A percentile compares a stretch with the other conserved stretches of the same genome.
These are phyloP conservation scores for Lordiphosa stackelbergi DNA, from an alignment of 1,140 invertebrate species.

Conservation along the genomic window DNA sequence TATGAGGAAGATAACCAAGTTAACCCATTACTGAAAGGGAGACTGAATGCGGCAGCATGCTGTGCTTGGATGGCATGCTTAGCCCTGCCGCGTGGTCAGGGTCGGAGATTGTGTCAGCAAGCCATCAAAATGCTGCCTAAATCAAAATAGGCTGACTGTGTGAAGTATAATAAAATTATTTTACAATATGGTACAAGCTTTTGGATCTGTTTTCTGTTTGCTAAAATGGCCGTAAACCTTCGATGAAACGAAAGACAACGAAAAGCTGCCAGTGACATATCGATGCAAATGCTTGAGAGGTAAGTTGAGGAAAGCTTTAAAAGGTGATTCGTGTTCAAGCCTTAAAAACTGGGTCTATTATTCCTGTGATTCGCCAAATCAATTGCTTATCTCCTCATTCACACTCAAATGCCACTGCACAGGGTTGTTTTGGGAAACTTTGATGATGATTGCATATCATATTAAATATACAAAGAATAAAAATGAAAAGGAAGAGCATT, in stretches of 20 bases:
- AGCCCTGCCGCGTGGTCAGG: not conserved
- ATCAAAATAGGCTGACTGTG: not conserved
- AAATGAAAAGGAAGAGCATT: slow-evolving; percentile 6
- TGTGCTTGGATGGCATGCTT: not conserved
- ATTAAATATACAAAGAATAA: slow-evolving; percentile 21
- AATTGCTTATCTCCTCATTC: slow-evolving; percentile 49
- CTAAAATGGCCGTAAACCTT: no score
- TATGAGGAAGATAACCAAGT: not conserved
- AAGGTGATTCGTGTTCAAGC: no score
- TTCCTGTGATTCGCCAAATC: not conserved
- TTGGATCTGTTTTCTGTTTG: no score
- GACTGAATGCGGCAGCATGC: not conserved
- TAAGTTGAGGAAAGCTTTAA: no score
- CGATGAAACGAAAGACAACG: no score
- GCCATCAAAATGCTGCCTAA: not conserved
- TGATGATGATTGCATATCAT: slow-evolving; percentile 28
- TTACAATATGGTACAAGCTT: no score
- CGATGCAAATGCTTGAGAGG: no score
- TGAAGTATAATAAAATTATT: no score
- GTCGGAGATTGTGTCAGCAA: not conserved
- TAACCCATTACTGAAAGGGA: not conserved
- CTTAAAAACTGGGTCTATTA: no score
- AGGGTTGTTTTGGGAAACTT: slow-evolving; percentile 7
- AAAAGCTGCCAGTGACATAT: no score
- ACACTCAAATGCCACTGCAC: slow-evolving; percentile 54